phyloP scores from a whole-genome alignment of 2,113 vertebrate species.

The Tachycineta bicolor region DNA sequence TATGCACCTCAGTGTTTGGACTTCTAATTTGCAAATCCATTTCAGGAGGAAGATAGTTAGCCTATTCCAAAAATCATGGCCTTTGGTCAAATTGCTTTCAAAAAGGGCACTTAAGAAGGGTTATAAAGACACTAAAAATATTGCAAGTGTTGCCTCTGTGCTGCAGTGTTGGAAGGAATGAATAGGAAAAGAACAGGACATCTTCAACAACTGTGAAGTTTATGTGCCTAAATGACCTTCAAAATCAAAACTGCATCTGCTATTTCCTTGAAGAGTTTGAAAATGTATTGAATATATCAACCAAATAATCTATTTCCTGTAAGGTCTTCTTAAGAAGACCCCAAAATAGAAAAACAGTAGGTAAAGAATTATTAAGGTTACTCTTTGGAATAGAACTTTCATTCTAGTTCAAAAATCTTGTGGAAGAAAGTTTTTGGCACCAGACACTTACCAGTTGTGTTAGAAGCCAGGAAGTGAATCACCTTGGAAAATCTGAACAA shows the following conservation, averaged over 20 bases:
- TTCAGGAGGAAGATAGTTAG: background rate
- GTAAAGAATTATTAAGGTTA: background rate
- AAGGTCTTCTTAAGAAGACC: background rate
- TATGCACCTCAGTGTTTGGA: background rate
- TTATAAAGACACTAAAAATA: background rate
- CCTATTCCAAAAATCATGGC: background rate
- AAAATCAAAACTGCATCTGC: background rate
- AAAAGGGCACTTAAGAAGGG: background rate
- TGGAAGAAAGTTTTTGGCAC: background rate
- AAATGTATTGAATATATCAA: background rate
- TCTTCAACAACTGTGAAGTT: background rate
- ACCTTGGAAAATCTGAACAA: conserved; percentile 30
- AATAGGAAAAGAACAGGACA: background rate
- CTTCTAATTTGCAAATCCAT: background rate
- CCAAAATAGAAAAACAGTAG: background rate
- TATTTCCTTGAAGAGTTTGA: background rate
- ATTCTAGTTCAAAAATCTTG: background rate
- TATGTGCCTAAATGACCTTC: background rate
- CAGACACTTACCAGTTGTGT: background rate
- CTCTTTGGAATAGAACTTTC: background rate
- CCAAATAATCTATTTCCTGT: background rate
- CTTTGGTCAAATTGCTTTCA: background rate
- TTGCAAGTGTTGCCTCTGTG: background rate
- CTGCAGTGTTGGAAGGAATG: background rate
- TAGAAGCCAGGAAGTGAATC: conserved; percentile 36